A percentile compares a stretch with the other conserved stretches of the same genome.
phyloP scores from a whole-genome alignment of 1,140 invertebrate genomes.

The Triops longicaudatus region DNA sequence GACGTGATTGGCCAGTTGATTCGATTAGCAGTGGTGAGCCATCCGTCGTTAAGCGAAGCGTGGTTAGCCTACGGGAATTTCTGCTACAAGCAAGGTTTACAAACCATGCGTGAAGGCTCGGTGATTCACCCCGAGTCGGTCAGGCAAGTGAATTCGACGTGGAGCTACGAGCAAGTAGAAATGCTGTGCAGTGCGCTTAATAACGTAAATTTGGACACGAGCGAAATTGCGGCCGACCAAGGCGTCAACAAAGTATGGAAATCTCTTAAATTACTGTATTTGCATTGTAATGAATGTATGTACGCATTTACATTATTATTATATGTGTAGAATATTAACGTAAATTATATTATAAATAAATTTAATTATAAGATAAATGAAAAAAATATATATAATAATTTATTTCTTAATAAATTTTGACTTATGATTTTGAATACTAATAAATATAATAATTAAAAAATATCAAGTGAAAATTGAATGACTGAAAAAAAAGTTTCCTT shows the following conservation, averaged over 20 bases:
- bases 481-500: too few relatives aligned
- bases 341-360: too few relatives aligned
- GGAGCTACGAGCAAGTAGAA: not conserved
- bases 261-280: too few relatives aligned
- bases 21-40: not conserved
- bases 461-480: too few relatives aligned
- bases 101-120: not conserved
- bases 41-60: not conserved
- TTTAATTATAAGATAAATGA: too few relatives aligned
- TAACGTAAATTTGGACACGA: not conserved
- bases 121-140: not conserved
- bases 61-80: not conserved
- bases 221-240: not conserved
- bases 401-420: too few relatives aligned
- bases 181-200: not conserved
- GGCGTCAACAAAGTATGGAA: not conserved
- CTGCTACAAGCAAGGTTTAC: not conserved
- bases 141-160: not conserved
- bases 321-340: not conserved
- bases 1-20: not conserved
- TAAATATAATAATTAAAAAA: too few relatives aligned
- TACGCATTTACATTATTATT: not conserved
- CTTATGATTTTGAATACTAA: too few relatives aligned
- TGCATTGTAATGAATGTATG: not conserved
- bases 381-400: too few relatives aligned